Conservation (phyloP, 2,113 vertebrate species). For the Globicephala melas region DNA sequence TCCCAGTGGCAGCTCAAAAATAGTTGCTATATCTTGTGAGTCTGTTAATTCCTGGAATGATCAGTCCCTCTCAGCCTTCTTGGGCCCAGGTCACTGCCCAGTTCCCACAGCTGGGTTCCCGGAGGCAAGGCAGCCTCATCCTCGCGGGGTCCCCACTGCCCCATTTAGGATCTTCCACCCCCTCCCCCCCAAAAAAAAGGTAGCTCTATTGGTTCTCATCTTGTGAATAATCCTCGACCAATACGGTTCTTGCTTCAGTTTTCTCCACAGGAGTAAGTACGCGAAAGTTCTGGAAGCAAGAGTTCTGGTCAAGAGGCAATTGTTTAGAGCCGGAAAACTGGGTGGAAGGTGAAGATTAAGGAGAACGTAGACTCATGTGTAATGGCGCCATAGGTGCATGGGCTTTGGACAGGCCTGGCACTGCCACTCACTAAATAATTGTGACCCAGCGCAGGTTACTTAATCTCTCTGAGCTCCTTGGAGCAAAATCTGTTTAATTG, state of each 20-base stretch:
- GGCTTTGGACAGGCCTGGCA: background rate
- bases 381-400: background rate
- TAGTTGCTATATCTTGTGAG: background rate
- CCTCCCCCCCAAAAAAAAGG: background rate
- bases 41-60: background rate
- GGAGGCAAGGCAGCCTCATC: background rate
- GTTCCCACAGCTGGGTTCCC: background rate
- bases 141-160: background rate
- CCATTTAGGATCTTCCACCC: background rate
- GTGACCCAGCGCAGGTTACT: background rate
- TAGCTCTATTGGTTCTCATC: background rate
- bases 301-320: background rate
- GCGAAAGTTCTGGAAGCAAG: background rate
- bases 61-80: background rate
- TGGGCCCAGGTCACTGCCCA: too few relatives aligned
- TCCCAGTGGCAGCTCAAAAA: background rate
- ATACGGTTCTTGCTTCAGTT: background rate
- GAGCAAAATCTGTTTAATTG: background rate
- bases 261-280: background rate
- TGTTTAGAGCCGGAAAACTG: background rate
- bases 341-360: background rate
- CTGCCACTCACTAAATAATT: background rate
- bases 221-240: background rate
- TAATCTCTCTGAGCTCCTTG: background rate
- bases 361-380: background rate